phyloP scores from a whole-genome alignment of 2,113 vertebrate species.

The Anoplopoma fimbria region DNA sequence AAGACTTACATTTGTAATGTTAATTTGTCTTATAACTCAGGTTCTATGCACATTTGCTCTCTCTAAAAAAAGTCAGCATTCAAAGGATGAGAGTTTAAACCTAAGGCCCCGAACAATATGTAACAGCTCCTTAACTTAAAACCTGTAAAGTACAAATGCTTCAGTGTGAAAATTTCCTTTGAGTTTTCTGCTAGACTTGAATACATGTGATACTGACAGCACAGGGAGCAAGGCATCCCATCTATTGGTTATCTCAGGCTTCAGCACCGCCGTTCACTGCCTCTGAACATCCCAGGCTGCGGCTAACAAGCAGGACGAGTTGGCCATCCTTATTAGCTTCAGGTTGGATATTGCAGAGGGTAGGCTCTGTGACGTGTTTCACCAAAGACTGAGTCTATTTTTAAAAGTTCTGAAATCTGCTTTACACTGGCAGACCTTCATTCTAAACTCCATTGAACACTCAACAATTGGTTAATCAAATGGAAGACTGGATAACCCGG shows the following conservation, averaged over 20 bases:
- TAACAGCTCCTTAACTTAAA: background rate
- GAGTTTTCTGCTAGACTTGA: background rate
- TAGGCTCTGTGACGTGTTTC: slow-evolving; percentile 37
- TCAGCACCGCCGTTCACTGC: background rate
- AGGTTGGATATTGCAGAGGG: slow-evolving; percentile 22
- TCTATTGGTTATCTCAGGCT: slow-evolving; percentile 15
- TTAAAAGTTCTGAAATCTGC: slow-evolving; percentile 39
- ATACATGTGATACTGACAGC: slow-evolving; percentile 14
- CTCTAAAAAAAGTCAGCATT: background rate
- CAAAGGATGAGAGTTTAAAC: no score
- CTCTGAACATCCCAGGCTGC: slow-evolving; percentile 22
- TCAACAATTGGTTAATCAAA: slow-evolving; percentile 34
- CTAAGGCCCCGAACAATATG: background rate
- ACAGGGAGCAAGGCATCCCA: slow-evolving; percentile 8
- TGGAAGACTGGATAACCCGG: slow-evolving; percentile 21
- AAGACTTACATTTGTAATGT: no score
- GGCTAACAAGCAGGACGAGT: slow-evolving; percentile 57
- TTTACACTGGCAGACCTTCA: slow-evolving; percentile 24
- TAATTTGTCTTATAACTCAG: background rate
- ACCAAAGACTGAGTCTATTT: slow-evolving; percentile 32
- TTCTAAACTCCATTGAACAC: slow-evolving; percentile 23
- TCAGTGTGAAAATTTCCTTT: slow-evolving; percentile 10
- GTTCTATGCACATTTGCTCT: background rate
- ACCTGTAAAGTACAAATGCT: background rate
- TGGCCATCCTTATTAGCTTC: slow-evolving; percentile 48